Conservation (phyloP, 2,113 vertebrate genomes). For the Empidonax alnorum region DNA sequence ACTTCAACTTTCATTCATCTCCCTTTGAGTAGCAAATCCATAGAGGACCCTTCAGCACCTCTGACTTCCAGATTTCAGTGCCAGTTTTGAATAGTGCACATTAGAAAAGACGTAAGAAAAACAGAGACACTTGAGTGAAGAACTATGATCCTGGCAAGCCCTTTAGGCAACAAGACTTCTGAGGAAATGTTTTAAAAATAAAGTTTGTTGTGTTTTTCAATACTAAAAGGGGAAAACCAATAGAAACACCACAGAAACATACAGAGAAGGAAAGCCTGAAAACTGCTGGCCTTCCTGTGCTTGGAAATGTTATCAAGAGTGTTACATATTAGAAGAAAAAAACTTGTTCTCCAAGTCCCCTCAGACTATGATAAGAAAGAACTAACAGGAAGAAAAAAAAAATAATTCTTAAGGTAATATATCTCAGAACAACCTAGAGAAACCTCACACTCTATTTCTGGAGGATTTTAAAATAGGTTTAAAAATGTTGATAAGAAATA, state of each 20-base stretch:
- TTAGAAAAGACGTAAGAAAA: neutral
- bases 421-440: neutral
- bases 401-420: neutral
- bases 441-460: neutral
- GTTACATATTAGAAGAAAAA: neutral
- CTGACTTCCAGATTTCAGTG: neutral
- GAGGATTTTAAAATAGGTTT: neutral
- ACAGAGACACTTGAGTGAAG: neutral
- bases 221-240: neutral
- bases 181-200: slow-evolving; percentile 5
- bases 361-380: neutral
- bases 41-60: neutral
- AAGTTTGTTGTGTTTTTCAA: neutral
- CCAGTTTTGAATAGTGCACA: neutral
- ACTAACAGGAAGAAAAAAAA: neutral
- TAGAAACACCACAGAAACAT: neutral
- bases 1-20: neutral
- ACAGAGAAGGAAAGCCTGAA: neutral
- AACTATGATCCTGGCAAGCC: neutral
- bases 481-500: neutral
- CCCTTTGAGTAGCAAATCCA: neutral
- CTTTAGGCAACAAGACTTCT: neutral
- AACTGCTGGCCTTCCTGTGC: neutral
- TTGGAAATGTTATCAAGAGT: neutral
- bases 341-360: neutral